phyloP scores from a whole-genome alignment of 2,888 invertebrate species.

The Stenodera caucasica region DNA sequence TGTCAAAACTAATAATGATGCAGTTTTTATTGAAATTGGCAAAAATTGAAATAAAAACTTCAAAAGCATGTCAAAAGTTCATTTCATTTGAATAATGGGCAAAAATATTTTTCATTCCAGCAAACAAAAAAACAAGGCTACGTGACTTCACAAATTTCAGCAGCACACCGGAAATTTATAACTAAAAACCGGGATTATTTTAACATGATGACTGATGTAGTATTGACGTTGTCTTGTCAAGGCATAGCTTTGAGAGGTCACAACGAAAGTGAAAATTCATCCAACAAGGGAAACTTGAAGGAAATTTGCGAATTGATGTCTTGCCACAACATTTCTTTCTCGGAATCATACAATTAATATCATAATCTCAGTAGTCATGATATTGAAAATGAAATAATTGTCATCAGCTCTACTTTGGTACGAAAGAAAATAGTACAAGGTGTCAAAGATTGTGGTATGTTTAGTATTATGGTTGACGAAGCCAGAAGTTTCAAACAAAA shows the following conservation, averaged over 20 bases:
- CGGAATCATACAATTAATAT: constrained; percentile 2
- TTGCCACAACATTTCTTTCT: constrained; percentile 29
- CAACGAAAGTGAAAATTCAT: constrained; percentile 32
- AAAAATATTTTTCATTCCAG: too few species aligned
- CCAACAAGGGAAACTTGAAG: constrained; percentile 35
- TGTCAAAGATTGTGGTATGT: neutral
- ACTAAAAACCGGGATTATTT: constrained; percentile 20
- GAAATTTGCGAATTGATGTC: constrained; percentile 36
- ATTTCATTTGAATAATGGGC: too few species aligned
- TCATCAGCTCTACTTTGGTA: neutral
- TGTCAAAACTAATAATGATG: too few species aligned
- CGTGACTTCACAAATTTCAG: constrained; percentile 10
- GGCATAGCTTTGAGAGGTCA: constrained; percentile 36
- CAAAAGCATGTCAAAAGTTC: too few species aligned
- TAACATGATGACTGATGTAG: constrained; percentile 14
- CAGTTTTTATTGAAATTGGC: too few species aligned
- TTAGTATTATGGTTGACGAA: neutral
- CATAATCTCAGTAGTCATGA: neutral
- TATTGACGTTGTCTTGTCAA: constrained; percentile 21
- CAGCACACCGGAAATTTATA: constrained; percentile 10
- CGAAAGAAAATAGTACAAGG: neutral
- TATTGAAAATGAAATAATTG: neutral
- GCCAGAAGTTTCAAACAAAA: neutral
- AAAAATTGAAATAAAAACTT: too few species aligned
- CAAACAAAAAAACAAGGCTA: constrained; percentile 15